These are phyloP conservation scores for Desoria tigrina DNA, from an alignment of 2,888 invertebrate genomes.

Conservation along the genomic window DNA sequence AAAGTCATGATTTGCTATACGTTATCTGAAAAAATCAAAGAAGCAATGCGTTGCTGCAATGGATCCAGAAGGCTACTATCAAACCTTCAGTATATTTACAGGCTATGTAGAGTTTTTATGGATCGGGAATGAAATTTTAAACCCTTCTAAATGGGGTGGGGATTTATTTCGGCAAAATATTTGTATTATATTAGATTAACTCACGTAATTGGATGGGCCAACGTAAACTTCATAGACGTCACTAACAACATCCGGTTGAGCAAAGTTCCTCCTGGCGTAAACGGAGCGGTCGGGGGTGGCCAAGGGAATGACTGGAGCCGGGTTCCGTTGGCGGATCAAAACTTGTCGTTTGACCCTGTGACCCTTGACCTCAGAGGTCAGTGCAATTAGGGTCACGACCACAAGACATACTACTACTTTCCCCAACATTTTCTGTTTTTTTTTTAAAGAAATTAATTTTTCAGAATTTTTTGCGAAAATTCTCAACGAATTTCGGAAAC, in stretches of 20 bases:
- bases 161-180: background rate
- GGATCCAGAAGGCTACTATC: too few relatives aligned
- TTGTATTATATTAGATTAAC: too few relatives aligned
- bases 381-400: background rate
- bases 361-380: background rate
- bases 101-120: too few relatives aligned
- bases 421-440: background rate
- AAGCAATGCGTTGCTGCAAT: too few relatives aligned
- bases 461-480: background rate
- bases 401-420: background rate
- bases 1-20: too few relatives aligned
- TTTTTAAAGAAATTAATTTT: background rate
- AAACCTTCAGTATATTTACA: too few relatives aligned
- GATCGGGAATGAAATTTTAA: background rate
- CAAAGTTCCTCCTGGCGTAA: slow-evolving; percentile 47
- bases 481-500: background rate
- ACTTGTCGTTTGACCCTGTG: slow-evolving; percentile 2
- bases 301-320: slow-evolving; percentile 40
- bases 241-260: slow-evolving; percentile 43
- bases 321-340: slow-evolving; percentile 1
- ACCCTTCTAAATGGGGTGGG: too few relatives aligned
- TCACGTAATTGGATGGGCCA: slow-evolving; percentile 33
- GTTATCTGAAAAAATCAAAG: too few relatives aligned
- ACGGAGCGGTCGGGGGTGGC: slow-evolving; percentile 44
- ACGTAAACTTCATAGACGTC: slow-evolving; percentile 52